phyloP scores from a whole-genome alignment of 2,888 invertebrate genomes.

The Dasysyrphus tricinctus region DNA sequence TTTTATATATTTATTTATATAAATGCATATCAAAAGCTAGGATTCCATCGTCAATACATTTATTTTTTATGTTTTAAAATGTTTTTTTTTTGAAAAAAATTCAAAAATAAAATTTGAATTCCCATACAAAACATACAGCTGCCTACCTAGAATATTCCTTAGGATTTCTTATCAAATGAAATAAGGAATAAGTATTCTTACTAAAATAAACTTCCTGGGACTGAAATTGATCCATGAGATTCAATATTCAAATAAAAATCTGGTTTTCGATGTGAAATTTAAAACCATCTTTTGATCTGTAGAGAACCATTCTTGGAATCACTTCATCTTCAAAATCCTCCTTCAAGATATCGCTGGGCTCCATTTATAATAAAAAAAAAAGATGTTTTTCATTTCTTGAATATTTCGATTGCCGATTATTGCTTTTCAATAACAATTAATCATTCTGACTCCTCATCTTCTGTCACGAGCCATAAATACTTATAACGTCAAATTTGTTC shows the following conservation, averaged over 20 bases:
- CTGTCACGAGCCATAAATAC: neutral
- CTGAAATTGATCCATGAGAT: neutral
- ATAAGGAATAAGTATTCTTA: neutral
- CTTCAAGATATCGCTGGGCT: neutral
- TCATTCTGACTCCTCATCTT: conserved; percentile 29
- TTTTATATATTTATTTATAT: too few relatives aligned
- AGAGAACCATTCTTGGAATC: neutral
- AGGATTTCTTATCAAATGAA: too few relatives aligned
- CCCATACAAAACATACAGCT: too few relatives aligned
- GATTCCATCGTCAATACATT: too few relatives aligned
- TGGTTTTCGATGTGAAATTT: neutral
- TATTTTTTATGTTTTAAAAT: too few relatives aligned
- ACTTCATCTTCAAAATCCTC: conserved; percentile 3
- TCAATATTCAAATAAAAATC: neutral
- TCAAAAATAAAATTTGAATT: too few relatives aligned
- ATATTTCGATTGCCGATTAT: neutral
- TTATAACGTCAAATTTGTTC: conserved; percentile 28
- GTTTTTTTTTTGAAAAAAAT: too few relatives aligned
- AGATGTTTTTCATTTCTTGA: neutral
- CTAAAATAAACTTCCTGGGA: neutral
- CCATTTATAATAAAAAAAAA: neutral
- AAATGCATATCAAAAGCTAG: too few relatives aligned
- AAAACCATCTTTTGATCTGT: neutral
- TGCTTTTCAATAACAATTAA: conserved; percentile 30
- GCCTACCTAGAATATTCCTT: too few relatives aligned